Base-by-base conservation (phyloP, 2,888 invertebrate species). In the Perithous albicinctus region DNA sequence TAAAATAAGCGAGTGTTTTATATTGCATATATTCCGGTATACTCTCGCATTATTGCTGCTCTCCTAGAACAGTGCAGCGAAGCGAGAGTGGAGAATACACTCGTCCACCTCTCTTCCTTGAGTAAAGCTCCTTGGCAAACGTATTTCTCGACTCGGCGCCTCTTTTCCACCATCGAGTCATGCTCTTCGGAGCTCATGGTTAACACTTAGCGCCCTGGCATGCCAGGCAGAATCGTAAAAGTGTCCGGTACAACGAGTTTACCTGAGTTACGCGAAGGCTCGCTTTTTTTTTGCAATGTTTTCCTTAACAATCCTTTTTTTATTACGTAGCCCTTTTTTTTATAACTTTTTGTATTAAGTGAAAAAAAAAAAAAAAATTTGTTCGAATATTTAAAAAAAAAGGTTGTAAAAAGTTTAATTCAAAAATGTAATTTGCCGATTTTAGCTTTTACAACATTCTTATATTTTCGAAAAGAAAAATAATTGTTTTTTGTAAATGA, bases 31-130 rank as follows among this genome's bases (percentile, higher is more conserved):
- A 64, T 54, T 74, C 61, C 32, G 26, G 54, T 79, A 29, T 51
- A 18, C 12, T 29, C 41, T 29, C 18, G 51, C n/a, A 6, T 74
- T 79, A 79, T 79, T 74, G 73, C 67, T 61, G 73, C 64, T 81
- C 15, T 77, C 72, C 74, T 80, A 80, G 77, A 84, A 82, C 74
- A 74, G 78, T 66, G 79, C 84, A 84, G 78, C 84, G 63, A 84
- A 78, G 78, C 82, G 82, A 79, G 79, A 79, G 79, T 79, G 74
- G 63, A 78, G 51, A 54, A 73, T 59, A 61, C 46, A 69, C 43
- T 63, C 56, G 26, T 56, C 32, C 69, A n/a, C 18, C 29, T 38
- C 56, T 77, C 41, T 56, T 56, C 48, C 66, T 64, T 61, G 46
- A 59, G 51, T 46, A 46, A 59, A 67, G 43, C 29, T 32, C 54